Conservation (phyloP, 2,113 vertebrate genomes). For the Daphoenositta chrysoptera region DNA sequence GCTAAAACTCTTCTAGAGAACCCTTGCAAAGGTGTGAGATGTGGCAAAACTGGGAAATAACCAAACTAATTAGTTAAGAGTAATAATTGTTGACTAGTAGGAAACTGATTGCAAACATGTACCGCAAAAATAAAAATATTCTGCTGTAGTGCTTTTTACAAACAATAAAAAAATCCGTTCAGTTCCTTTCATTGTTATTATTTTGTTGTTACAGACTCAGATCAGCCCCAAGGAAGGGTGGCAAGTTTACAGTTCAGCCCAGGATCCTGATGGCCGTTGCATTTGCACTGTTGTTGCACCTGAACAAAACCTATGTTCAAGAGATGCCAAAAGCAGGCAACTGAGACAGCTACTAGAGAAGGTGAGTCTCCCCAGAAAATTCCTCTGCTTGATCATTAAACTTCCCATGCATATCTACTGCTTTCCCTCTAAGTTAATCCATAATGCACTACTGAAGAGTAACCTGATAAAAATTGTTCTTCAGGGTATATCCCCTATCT, state of each 20-base stretch:
- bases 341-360: constrained; percentile 96
- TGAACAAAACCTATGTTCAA: constrained; percentile 94
- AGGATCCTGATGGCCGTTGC: constrained; percentile 94
- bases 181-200: not conserved
- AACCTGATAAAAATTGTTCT: not conserved
- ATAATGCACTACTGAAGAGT: not conserved
- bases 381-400: not conserved
- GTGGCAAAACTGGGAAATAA: not conserved
- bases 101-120: not conserved
- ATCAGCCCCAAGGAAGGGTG: constrained; percentile 95
- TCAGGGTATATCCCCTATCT: not conserved
- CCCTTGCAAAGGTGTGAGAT: not conserved
- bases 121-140: not conserved
- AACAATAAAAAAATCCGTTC: not conserved
- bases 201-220: constrained; percentile 79
- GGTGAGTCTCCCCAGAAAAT: constrained; percentile 68
- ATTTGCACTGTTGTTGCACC: constrained; percentile 98
- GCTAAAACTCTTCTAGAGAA: not conserved
- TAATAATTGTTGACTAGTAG: not conserved
- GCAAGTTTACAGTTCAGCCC: constrained; percentile 98
- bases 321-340: constrained; percentile 94
- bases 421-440: not conserved
- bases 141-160: not conserved
- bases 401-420: not conserved
- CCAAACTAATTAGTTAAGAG: not conserved